Base-by-base conservation (phyloP, 2,888 invertebrate species). In the Synanthedon vespiformis region DNA sequence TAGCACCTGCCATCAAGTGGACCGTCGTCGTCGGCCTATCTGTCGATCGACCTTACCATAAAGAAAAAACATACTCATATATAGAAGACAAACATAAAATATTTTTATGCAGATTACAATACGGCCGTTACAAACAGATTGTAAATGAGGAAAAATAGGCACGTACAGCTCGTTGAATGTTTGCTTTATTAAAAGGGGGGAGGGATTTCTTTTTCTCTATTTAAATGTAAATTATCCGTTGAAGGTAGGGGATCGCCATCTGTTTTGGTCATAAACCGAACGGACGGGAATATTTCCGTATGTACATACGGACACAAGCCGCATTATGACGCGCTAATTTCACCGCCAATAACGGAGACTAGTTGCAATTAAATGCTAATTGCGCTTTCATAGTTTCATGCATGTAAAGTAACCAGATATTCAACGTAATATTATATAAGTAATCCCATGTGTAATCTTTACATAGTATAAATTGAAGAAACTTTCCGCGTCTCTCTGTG, bases 181-280 rank as follows among this genome's bases (percentile, higher is more conserved):
- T 55, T 55, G 53, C 57, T 60, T 58, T 68, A 64, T 61, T 62
- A 68, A 63, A 64, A 58, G 58, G 59, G 58, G 59, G 54, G 52
- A 47, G 53, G 54, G 52, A 56, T 56, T 63, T 58, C 55, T 67
- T 65, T 61, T 58, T 61, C 62, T 63, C 67, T 58, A 72, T 76
- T 73, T 68, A 72, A 71, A 75, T 75, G 72, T 68, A 72, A 73
- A 73, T 73, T 69, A 64, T 61, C 57, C 56, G 56, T 59, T 58
- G 62, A 64, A 64, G 60, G 53, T 57, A 59, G 61, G 57, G 57
- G 58, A 61, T 55, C 61, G 57, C 59, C 60, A 57, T 62, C 59
- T 64, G 61, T 62, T 60, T 55, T 61, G 58, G 59, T 61, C 62
- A 66, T 63, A 63, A 62, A 61, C 52, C 58, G 56, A 62, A 63